Evolutionary conservation across 2,113 vertebrate genomes (phyloP).

Genomic region (Dermatemys mawii): DNA sequence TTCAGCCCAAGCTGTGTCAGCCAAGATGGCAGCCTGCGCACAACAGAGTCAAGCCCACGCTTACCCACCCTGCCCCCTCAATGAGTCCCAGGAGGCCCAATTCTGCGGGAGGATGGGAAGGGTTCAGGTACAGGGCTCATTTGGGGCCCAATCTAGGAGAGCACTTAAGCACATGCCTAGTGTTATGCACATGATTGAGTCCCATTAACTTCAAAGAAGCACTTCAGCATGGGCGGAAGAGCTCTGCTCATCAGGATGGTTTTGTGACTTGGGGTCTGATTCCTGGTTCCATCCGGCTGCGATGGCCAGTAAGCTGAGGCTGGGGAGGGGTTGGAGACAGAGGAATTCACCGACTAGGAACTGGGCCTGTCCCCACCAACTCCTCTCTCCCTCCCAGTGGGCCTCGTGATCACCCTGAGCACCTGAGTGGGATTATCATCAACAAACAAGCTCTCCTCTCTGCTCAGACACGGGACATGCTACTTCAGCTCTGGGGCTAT

Average conservation of each 20-base stretch:
- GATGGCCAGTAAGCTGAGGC: not conserved
- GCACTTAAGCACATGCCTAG: not conserved
- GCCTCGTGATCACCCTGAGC: not conserved
- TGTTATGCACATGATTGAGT: not conserved
- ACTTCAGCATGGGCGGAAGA: no score
- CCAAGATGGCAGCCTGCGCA: no score
- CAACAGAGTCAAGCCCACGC: not conserved
- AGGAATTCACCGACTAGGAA: not conserved
- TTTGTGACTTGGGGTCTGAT: no score
- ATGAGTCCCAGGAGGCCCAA: no score
- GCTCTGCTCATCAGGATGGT: no score
- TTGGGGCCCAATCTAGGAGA: not conserved
- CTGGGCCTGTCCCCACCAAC: not conserved
- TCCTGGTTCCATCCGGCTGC: no score
- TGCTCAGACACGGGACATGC: not conserved
- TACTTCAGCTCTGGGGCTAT: not conserved
- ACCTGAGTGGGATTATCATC: not conserved
- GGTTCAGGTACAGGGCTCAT: not conserved
- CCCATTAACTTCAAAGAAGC: not conserved
- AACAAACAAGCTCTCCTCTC: not conserved
- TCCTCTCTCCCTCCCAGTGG: no score
- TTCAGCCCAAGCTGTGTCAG: no score
- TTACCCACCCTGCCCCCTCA: no score
- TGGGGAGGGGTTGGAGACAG: not conserved
- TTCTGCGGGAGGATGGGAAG: not conserved